A percentile compares a stretch with the other conserved stretches of the same genome.
phyloP scores from a whole-genome alignment of 1,140 invertebrate genomes.

The Agrypnia vestita region DNA sequence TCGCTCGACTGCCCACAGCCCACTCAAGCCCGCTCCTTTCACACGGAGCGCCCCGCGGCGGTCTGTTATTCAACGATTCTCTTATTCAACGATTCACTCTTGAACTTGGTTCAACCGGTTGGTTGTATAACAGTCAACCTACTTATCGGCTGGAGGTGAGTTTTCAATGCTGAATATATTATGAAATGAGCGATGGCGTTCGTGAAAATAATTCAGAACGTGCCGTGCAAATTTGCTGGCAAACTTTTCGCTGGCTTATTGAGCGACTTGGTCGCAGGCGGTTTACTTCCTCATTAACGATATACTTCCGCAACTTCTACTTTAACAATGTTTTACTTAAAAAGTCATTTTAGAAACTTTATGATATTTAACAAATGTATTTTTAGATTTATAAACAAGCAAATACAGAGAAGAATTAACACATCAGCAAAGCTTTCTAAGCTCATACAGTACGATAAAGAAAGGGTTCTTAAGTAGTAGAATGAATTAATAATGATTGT shows the following conservation, averaged over 20 bases:
- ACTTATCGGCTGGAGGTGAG: conserved; percentile 29
- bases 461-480: no score
- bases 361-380: no score
- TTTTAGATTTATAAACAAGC: no score
- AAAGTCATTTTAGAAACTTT: no score
- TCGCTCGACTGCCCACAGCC: conserved; percentile 8
- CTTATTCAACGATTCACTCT: conserved; percentile 43
- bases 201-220: conserved; percentile 11
- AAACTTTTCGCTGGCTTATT: neutral
- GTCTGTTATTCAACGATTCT: conserved; percentile 18
- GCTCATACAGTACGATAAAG: no score
- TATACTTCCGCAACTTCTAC: no score
- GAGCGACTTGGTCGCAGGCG: no score
- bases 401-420: no score
- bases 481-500: no score
- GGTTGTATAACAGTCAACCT: conserved; percentile 38
- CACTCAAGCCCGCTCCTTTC: conserved; percentile 13
- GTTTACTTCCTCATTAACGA: no score
- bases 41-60: conserved; percentile 20
- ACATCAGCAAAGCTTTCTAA: no score
- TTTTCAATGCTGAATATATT: conserved; percentile 38
- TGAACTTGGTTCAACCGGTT: conserved; percentile 40
- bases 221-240: conserved; percentile 2
- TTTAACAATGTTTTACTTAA: no score
- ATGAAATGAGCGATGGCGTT: conserved; percentile 13